Conservation (phyloP, 2,888 invertebrate species). For the Tupiocoris notatus region DNA sequence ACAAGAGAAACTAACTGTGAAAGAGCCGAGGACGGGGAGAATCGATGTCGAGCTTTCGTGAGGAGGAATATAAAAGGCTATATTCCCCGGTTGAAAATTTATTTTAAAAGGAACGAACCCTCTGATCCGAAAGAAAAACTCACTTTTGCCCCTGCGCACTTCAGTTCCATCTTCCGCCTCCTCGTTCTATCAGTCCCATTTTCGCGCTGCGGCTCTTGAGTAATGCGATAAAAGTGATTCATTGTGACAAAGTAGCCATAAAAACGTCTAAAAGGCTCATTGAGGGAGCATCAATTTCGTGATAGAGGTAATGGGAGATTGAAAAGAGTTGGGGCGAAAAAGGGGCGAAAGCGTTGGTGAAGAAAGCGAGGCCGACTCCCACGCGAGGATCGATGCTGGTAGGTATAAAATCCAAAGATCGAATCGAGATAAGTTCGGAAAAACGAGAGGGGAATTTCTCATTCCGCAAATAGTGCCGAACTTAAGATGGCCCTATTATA, state of each 20-base stretch:
- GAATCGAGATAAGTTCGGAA: too few relatives aligned
- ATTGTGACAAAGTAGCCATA: slow-evolving; percentile 40
- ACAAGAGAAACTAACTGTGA: background rate
- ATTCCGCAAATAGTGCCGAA: too few relatives aligned
- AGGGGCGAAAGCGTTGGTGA: background rate
- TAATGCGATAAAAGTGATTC: slow-evolving; percentile 41
- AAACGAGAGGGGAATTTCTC: too few relatives aligned
- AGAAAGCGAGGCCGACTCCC: too few relatives aligned
- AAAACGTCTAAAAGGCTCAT: slow-evolving; percentile 35
- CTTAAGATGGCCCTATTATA: too few relatives aligned
- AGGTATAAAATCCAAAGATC: background rate
- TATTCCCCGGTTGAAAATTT: slow-evolving; percentile 31
- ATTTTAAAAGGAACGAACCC: slow-evolving; percentile 27
- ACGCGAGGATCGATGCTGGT: background rate
- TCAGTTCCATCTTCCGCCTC: background rate
- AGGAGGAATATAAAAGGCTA: slow-evolving; percentile 29
- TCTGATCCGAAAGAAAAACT: background rate
- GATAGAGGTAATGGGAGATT: slow-evolving; percentile 40
- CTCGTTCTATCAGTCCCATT: background rate
- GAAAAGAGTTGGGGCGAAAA: slow-evolving; percentile 20
- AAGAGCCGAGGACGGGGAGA: background rate
- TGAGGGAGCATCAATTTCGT: slow-evolving; percentile 37
- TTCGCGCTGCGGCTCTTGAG: slow-evolving; percentile 3
- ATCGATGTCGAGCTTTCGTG: slow-evolving; percentile 18
- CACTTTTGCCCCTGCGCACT: background rate